These are phyloP conservation scores for Pemphigus obesinymphae DNA, from an alignment of 1,140 invertebrate species.

Conservation along the genomic window DNA sequence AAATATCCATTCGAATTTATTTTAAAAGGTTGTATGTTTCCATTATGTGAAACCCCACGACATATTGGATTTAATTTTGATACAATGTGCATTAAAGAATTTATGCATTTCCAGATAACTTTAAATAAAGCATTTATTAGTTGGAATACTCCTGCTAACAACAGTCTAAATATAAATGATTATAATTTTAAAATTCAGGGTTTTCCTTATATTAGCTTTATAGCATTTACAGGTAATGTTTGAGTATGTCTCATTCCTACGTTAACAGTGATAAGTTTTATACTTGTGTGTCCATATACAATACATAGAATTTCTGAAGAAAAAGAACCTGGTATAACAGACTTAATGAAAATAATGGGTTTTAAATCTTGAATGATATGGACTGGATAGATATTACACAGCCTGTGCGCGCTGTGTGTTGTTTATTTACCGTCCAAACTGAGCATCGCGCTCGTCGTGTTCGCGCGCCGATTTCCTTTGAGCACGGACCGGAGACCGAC, in stretches of 20 bases:
- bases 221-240: not conserved
- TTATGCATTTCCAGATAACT: conserved; percentile 27
- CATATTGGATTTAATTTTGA: conserved; percentile 16
- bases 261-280: conserved; percentile 28
- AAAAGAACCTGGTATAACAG: conserved; percentile 54
- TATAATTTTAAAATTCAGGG: too few species aligned
- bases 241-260: not conserved
- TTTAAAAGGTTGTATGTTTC: conserved; percentile 16
- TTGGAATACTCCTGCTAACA: too few species aligned
- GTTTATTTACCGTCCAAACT: too few species aligned
- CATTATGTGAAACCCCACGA: not conserved
- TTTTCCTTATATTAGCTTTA: too few species aligned
- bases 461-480: too few species aligned
- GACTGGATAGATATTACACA: conserved; percentile 61
- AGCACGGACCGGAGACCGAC: too few species aligned
- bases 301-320: conserved; percentile 48
- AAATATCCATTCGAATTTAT: too few species aligned
- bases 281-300: not conserved
- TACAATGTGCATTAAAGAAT: conserved; percentile 14
- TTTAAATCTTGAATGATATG: conserved; percentile 61
- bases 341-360: conserved; percentile 68
- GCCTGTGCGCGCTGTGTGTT: too few species aligned
- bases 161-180: too few species aligned
- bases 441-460: too few species aligned
- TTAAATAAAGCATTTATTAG: conserved; percentile 39